Conservation (phyloP, 2,113 vertebrate genomes). For the Clarias gariepinus region DNA sequence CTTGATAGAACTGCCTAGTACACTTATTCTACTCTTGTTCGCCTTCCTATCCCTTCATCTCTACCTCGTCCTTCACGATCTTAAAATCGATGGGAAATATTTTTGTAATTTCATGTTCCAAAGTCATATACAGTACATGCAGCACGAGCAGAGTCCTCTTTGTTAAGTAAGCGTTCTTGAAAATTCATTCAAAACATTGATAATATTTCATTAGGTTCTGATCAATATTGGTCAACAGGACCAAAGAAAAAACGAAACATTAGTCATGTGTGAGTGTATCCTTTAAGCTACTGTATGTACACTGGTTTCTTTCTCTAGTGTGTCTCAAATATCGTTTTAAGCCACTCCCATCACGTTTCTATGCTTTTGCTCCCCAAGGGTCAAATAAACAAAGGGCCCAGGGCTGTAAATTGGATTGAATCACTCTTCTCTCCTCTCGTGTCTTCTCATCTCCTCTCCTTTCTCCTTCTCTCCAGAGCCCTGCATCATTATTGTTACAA, state of each 20-base stretch:
- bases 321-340: conserved; percentile 22
- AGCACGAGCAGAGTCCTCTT: not conserved
- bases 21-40: not conserved
- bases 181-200: conserved; percentile 10
- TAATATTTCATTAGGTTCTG: not conserved
- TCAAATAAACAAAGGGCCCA: conserved; percentile 8
- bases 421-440: not conserved
- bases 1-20: conserved; percentile 26
- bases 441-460: conserved; percentile 18
- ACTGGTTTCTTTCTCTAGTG: not conserved
- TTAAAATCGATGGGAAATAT: not conserved
- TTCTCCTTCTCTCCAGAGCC: not conserved
- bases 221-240: not conserved
- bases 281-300: not conserved
- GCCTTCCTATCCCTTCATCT: not conserved
- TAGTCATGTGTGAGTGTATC: not conserved
- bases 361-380: not conserved
- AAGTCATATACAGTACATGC: not conserved
- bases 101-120: conserved; percentile 6
- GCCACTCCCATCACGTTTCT: not conserved
- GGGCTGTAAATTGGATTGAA: not conserved
- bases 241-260: too few species aligned
- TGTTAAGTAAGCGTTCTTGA: not conserved
- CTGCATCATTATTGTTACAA: conserved; percentile 55
- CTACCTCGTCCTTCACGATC: not conserved